phyloP scores from a whole-genome alignment of 2,797 vertebrate genomes.

The Scolopax rusticola region DNA sequence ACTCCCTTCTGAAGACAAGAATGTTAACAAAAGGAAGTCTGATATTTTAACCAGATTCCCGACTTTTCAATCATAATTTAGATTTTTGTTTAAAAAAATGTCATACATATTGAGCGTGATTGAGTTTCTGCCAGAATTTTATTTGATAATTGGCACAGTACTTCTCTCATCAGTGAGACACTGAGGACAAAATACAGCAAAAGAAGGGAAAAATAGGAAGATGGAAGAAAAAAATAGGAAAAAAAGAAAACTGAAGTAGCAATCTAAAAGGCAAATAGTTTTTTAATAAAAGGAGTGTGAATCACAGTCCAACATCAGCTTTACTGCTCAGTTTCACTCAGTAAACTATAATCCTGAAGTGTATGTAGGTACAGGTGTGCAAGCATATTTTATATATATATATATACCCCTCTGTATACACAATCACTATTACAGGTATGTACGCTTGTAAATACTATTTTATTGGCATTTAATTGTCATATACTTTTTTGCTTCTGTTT shows the following conservation, averaged over 20 bases:
- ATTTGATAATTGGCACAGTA: slow-evolving; percentile 49
- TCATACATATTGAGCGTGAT: background rate
- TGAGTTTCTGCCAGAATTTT: slow-evolving; percentile 54
- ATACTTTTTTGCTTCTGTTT: background rate
- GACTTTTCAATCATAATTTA: slow-evolving; percentile 22
- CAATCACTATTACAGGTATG: background rate
- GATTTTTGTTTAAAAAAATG: background rate
- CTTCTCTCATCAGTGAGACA: background rate
- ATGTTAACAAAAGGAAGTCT: slow-evolving; percentile 35
- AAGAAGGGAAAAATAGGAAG: background rate
- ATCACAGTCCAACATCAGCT: background rate
- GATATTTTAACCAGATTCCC: slow-evolving; percentile 36
- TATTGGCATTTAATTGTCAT: background rate
- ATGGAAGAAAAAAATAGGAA: background rate
- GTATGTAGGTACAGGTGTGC: background rate
- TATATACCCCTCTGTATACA: background rate
- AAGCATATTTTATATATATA: background rate
- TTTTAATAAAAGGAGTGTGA: background rate
- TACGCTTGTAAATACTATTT: background rate
- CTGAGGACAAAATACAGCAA: background rate
- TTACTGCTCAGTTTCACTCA: background rate
- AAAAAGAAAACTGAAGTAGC: background rate
- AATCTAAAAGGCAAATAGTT: background rate
- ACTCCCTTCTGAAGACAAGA: background rate
- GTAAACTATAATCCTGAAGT: background rate